phyloP scores from a whole-genome alignment of 2,888 invertebrate genomes.

The Cloeon dipterum region DNA sequence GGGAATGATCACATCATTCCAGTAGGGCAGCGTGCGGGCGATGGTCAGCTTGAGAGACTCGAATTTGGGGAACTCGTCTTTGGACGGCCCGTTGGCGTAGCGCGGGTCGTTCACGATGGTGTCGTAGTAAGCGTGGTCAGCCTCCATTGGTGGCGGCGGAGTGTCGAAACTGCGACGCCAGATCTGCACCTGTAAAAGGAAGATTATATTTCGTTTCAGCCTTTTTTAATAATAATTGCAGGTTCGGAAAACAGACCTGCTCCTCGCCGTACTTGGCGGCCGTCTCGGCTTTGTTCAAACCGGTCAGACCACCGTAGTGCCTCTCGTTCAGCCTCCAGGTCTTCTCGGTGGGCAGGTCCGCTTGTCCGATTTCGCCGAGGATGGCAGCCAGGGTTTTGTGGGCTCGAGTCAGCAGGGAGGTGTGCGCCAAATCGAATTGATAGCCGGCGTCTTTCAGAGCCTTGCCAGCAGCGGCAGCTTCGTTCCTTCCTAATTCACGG shows the following conservation, averaged over 20 bases:
- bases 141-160: conserved; percentile 60
- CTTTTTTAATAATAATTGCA: neutral
- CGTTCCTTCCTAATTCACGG: conserved; percentile 41
- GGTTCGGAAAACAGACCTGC: conserved; percentile 26
- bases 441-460: conserved; percentile 43
- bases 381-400: conserved; percentile 46
- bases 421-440: conserved; percentile 56
- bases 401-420: conserved; percentile 56
- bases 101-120: conserved; percentile 51
- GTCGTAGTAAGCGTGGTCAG: conserved; percentile 48
- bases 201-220: neutral
- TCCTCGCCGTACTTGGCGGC: conserved; percentile 67
- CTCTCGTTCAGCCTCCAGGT: conserved; percentile 74
- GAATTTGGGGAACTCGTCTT: conserved; percentile 52
- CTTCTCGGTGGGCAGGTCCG: conserved; percentile 38
- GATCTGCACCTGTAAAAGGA: conserved; percentile 36
- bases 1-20: conserved; percentile 64
- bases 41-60: conserved; percentile 68
- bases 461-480: conserved; percentile 46
- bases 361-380: conserved; percentile 37
- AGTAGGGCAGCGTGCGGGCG: conserved; percentile 61
- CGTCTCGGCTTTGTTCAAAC: conserved; percentile 63
- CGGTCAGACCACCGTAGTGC: conserved; percentile 70
- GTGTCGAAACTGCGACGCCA: conserved; percentile 70
- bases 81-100: conserved; percentile 44